Base-by-base conservation (phyloP, 64 coral and sea anemone species). In the Orbicella faveolata region DNA sequence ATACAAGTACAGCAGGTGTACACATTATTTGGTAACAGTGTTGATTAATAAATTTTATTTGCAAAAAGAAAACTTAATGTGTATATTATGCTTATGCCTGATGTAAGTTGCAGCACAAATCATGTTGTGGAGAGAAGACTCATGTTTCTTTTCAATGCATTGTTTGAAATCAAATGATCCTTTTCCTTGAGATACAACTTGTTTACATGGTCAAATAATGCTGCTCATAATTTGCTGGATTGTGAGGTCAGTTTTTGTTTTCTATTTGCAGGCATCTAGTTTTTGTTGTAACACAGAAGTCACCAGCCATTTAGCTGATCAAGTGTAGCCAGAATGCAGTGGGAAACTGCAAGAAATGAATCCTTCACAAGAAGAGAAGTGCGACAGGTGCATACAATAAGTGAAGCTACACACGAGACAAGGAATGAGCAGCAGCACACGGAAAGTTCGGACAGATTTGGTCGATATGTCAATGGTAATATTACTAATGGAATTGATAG, bases 341-440 rank as follows among this genome's bases (percentile, higher is more conserved):
- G 82, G 82, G 82, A 85, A 73, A 68, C 82, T 52, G 39, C 82
- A 85, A 69, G 82, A 26, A 85, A 53, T 85, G 92, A 94, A 81
- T 94, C 92, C 9, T 68, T 97, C 37, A 97, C 95, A 25, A 90
- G 62, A 88, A 68, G 83, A 53, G 95, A 97, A 76, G 88, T 97
- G 37, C 79, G 92, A 9, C 92, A 91, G 35, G 61, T 91, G 4
- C 92, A 79, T 51, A 97, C 91, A 39, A 84, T 93, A 83, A 93
- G 90, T 90, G 94, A 89, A 48, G 70, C 84, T 89, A 66, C 67
- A 54, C 81, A 61, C 34, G 75, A 25, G 26, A 87, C 37, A 63
- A 79, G 13, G 92, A 97, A 52, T 51, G 83, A 79, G 92, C 87
- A n/a, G 26, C 93, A 78, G 89, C 91, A 61, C 77, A 76, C 48